Percentiles rank a stretch among this genome's conserved stretches.
These are phyloP conservation scores for Panopea generosa DNA, from an alignment of 2,888 invertebrate species.

Conservation along the genomic window DNA sequence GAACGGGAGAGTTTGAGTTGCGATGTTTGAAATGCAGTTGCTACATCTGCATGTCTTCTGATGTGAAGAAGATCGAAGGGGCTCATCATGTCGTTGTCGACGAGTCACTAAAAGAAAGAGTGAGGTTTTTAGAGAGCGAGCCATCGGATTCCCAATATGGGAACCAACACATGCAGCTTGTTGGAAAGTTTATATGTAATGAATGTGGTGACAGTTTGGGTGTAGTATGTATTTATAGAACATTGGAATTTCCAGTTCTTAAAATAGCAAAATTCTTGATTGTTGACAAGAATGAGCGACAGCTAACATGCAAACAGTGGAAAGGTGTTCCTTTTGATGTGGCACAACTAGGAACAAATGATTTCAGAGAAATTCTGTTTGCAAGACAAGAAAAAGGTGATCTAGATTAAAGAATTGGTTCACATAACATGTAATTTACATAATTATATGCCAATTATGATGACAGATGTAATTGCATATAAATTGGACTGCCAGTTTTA, in stretches of 20 bases:
- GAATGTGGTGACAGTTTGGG: slow-evolving; percentile 71
- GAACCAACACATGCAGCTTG: slow-evolving; percentile 53
- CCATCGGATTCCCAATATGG: slow-evolving; percentile 25
- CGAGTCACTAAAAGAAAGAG: slow-evolving; percentile 59
- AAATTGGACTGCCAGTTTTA: no score
- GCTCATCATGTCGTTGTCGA: slow-evolving; percentile 76
- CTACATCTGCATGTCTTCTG: slow-evolving; percentile 74
- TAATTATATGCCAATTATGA: no score
- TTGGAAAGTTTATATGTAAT: slow-evolving; percentile 68
- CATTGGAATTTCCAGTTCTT: slow-evolving; percentile 67
- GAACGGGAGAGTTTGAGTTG: slow-evolving; percentile 70
- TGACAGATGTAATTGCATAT: no score
- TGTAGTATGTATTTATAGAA: slow-evolving; percentile 61
- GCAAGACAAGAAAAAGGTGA: slow-evolving; percentile 27
- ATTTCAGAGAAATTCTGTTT: slow-evolving; percentile 53
- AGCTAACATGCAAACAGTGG: slow-evolving; percentile 68
- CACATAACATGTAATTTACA: no score
- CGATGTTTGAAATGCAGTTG: slow-evolving; percentile 76
- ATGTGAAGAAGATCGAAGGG: slow-evolving; percentile 72
- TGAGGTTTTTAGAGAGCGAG: slow-evolving; percentile 39
- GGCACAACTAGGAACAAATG: slow-evolving; percentile 50
- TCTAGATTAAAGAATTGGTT: slow-evolving; percentile 5
- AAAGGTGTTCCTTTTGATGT: slow-evolving; percentile 67
- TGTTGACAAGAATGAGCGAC: slow-evolving; percentile 64
- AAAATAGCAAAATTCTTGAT: slow-evolving; percentile 69